Conservation (phyloP, 2,888 invertebrate genomes). For the Rosalia funebris region DNA sequence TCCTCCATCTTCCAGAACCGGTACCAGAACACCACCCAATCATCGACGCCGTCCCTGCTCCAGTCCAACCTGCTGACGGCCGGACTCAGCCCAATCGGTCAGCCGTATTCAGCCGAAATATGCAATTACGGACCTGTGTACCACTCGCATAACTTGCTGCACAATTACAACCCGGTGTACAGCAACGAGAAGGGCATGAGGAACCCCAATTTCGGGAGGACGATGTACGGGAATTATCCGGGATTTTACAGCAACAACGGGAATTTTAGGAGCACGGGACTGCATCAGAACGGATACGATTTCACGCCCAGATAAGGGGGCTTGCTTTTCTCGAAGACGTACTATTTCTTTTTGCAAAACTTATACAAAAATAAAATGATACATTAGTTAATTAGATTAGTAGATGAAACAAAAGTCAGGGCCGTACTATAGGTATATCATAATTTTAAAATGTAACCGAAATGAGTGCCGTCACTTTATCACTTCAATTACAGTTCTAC, state of each 20-base stretch:
- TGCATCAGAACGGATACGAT: conserved; percentile 56
- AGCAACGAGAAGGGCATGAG: conserved; percentile 58
- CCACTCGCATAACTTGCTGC: conserved; percentile 66
- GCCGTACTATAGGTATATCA: too few relatives aligned
- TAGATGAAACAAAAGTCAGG: too few relatives aligned
- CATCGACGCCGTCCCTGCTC: conserved; percentile 50
- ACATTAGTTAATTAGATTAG: too few relatives aligned
- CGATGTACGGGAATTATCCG: conserved; percentile 59
- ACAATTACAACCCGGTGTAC: conserved; percentile 62
- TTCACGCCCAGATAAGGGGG: conserved; percentile 45
- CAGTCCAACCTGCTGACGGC: conserved; percentile 50
- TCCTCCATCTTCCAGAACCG: conserved; percentile 52
- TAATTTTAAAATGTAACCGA: too few relatives aligned
- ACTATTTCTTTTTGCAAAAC: background rate
- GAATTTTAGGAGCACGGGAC: conserved; percentile 51
- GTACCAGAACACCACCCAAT: conserved; percentile 53
- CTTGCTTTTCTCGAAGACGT: background rate
- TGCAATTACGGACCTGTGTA: conserved; percentile 76
- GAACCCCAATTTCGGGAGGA: conserved; percentile 54
- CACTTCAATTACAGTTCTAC: too few relatives aligned
- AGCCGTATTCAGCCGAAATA: conserved; percentile 73
- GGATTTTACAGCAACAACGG: conserved; percentile 57
- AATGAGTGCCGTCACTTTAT: too few relatives aligned
- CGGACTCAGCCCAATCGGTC: conserved; percentile 64
- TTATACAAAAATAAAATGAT: too few relatives aligned